A percentile compares a stretch with the other conserved stretches of the same genome.
phyloP scores from a whole-genome alignment of 1,140 invertebrate genomes.

The Cotesia glomerata region DNA sequence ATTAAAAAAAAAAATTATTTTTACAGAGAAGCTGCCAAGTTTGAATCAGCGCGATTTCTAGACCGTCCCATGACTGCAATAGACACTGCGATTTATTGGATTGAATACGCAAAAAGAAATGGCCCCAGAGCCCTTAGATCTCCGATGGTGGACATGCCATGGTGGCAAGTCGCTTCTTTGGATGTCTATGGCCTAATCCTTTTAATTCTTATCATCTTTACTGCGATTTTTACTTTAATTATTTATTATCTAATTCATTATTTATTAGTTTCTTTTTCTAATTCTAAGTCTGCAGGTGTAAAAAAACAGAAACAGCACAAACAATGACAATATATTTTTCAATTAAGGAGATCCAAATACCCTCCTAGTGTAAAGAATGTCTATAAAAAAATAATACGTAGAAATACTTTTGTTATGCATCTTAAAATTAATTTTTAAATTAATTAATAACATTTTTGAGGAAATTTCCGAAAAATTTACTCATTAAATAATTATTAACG shows the following conservation, averaged over 20 bases:
- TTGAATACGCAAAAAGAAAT: conserved; percentile 62
- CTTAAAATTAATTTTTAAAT: too few relatives aligned
- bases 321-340: too few relatives aligned
- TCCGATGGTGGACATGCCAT: conserved; percentile 47
- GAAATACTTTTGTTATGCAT: too few relatives aligned
- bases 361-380: too few relatives aligned
- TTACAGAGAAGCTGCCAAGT: conserved; percentile 48
- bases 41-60: conserved; percentile 50
- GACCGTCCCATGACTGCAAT: conserved; percentile 55
- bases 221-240: background rate
- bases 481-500: too few relatives aligned
- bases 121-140: conserved; percentile 49
- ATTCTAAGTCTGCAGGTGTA: too few relatives aligned
- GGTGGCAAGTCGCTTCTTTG: conserved; percentile 54
- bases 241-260: background rate
- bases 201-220: conserved; percentile 20
- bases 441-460: too few relatives aligned
- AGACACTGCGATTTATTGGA: conserved; percentile 58
- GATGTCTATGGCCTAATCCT: conserved; percentile 49
- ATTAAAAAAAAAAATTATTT: background rate
- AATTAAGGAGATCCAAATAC: too few relatives aligned
- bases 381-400: too few relatives aligned
- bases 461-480: too few relatives aligned
- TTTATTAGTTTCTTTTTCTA: too few relatives aligned
- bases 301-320: too few relatives aligned